A percentile compares a stretch with the other conserved stretches of the same genome.
These are phyloP conservation scores for Gryon sp. DNA, from an alignment of 1,140 invertebrate species.

Conservation along the genomic window DNA sequence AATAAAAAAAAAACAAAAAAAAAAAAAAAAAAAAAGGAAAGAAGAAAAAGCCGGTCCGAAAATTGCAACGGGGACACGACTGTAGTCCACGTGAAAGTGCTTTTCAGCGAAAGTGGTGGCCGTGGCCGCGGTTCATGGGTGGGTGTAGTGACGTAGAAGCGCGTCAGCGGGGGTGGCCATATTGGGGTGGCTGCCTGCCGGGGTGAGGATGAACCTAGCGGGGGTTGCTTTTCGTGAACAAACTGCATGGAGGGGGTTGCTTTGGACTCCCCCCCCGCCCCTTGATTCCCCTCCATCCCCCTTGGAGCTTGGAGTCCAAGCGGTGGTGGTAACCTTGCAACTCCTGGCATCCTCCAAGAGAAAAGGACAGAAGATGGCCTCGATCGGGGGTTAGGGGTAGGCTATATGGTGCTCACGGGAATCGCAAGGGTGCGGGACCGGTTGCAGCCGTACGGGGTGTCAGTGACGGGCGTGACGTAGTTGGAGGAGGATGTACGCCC, in stretches of 20 bases:
- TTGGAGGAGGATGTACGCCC: constrained; percentile 78
- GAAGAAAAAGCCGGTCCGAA: too few relatives aligned
- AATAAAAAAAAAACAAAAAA: too few relatives aligned
- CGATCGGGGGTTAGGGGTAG: constrained; percentile 60
- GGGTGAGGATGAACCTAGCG: constrained; percentile 27
- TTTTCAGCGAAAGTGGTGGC: constrained; percentile 76
- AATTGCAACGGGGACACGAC: constrained; percentile 37
- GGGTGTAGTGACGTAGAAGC: constrained; percentile 42
- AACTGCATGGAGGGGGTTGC: constrained; percentile 46
- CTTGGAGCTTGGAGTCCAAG: too few relatives aligned
- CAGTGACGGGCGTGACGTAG: constrained; percentile 79
- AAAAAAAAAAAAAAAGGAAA: too few relatives aligned
- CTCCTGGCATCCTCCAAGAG: constrained; percentile 65
- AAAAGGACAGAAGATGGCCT: constrained; percentile 74
- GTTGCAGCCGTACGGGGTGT: constrained; percentile 69
- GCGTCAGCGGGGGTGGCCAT: constrained; percentile 15
- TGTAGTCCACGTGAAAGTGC: constrained; percentile 65
- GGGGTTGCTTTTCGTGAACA: constrained; percentile 25
- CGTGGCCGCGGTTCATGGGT: constrained; percentile 61
- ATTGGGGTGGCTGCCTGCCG: too few relatives aligned
- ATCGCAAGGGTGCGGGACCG: constrained; percentile 53
- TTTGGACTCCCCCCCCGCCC: neutral
- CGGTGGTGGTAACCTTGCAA: constrained; percentile 75
- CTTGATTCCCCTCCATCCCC: too few relatives aligned
- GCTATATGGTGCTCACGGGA: constrained; percentile 44